Evolutionary conservation across 2,888 invertebrate genomes (phyloP).

Genomic region (Trachelus stipa): DNA sequence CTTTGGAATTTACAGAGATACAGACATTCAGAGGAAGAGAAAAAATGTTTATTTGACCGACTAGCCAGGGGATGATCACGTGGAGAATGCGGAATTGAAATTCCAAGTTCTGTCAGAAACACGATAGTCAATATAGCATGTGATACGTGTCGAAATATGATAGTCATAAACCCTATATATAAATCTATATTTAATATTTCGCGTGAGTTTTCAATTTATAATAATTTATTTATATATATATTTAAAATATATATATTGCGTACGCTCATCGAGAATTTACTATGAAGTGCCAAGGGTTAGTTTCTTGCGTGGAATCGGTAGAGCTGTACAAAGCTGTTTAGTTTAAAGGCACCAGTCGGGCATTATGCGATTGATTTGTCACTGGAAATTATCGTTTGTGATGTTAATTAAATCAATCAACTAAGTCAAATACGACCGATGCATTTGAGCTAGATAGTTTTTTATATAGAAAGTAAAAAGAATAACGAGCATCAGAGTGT

Average conservation of each 20-base stretch:
- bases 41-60: background rate
- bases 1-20: background rate
- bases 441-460: background rate
- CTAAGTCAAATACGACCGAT: background rate
- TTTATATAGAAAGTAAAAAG: background rate
- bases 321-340: background rate
- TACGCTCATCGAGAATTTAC: conserved; percentile 29
- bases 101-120: conserved; percentile 56
- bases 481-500: background rate
- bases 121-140: conserved; percentile 67
- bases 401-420: background rate
- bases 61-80: background rate
- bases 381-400: background rate
- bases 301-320: background rate
- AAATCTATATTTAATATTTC: conserved; percentile 48
- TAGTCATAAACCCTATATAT: conserved; percentile 53
- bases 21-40: background rate
- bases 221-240: conserved; percentile 45
- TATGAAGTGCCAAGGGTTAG: conserved; percentile 33
- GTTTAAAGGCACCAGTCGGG: background rate
- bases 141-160: conserved; percentile 63
- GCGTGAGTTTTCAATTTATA: conserved; percentile 53
- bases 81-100: conserved; percentile 15
- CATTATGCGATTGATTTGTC: background rate
- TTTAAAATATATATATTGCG: conserved; percentile 15